Base-by-base conservation (phyloP, 1,140 invertebrate species). In the Planococcus citri region DNA sequence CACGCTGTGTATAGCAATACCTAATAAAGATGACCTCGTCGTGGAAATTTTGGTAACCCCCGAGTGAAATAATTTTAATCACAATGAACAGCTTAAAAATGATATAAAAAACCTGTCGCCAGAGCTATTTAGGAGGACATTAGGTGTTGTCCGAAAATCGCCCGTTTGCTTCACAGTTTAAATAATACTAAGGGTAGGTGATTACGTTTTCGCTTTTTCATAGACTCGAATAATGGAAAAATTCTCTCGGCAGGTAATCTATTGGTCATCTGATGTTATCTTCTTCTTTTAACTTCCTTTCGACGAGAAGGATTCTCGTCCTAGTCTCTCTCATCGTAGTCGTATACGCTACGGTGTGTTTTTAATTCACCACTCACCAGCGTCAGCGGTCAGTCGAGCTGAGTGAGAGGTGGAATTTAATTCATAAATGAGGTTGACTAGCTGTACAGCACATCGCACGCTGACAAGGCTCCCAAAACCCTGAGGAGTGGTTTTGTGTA, bases 91-190 rank as follows among this genome's bases (percentile, higher is more conserved):
- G 60, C 22, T 64, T 64, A 64, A 64, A 64, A 25, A 64, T 64
- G 22, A 27, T 25, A 64, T 25, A 27, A 27, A 64, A 64, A 64
- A 27, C 60, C 60, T 64, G 60, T 64, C 60, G 60, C 60, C 60
- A 64, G 10, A 64, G 8, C 60, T 64, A 64, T 64, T 64, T 64
- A 64, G 60, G 4, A 64, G 60, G 60, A 64, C 20, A 64, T 64
- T 64, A 64, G 60, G 60, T 64, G 60, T 64, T 64, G 21, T 64
- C 60, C 60, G 25, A 64, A 64, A 64, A 25, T 64, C 60, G 60
- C 25, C 60, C 60, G 8, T 64, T 64, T 24, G 8, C 6, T 17
- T 64, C 10, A 24, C 21, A 64, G 60, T 64, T 64, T 64, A 64
- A 17, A 64, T 21, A 64, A 64, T 64, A 17, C 1, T 12, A 27